Evolutionary conservation across 2,888 invertebrate species (phyloP).

Genomic region (Alloscopus bannaensis): DNA sequence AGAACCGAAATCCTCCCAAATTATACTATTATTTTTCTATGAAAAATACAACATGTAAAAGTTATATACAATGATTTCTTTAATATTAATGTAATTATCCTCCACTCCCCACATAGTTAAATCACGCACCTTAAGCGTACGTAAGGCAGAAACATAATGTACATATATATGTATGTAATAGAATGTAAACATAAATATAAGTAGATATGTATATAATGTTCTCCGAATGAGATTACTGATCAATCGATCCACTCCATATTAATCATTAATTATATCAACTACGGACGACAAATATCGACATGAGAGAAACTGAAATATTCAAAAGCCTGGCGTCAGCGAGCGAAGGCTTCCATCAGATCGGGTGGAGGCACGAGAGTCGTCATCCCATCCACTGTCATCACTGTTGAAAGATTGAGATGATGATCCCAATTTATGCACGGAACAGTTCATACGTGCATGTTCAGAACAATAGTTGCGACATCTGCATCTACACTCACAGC

Average conservation of each 20-base stretch:
- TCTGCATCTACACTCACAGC: neutral
- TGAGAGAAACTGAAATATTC: neutral
- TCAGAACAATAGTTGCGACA: constrained; percentile 16
- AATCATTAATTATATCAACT: neutral
- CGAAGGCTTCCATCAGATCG: neutral
- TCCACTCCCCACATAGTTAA: no score
- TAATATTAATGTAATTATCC: no score
- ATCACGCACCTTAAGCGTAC: no score
- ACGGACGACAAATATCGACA: neutral
- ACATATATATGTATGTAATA: neutral
- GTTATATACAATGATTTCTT: no score
- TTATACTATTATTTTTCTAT: no score
- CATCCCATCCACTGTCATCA: neutral
- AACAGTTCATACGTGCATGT: constrained; percentile 4
- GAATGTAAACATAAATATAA: neutral
- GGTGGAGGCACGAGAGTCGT: neutral
- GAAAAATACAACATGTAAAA: no score
- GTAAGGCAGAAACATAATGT: no score
- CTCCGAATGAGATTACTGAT: neutral
- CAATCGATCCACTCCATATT: neutral
- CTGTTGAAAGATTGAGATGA: no score
- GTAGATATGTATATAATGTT: neutral
- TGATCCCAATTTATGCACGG: constrained; percentile 15
- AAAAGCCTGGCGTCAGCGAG: neutral
- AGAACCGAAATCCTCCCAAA: no score